Conservation (phyloP, 53 echinoderm and acorn worm species). For the Crossaster papposus region DNA sequence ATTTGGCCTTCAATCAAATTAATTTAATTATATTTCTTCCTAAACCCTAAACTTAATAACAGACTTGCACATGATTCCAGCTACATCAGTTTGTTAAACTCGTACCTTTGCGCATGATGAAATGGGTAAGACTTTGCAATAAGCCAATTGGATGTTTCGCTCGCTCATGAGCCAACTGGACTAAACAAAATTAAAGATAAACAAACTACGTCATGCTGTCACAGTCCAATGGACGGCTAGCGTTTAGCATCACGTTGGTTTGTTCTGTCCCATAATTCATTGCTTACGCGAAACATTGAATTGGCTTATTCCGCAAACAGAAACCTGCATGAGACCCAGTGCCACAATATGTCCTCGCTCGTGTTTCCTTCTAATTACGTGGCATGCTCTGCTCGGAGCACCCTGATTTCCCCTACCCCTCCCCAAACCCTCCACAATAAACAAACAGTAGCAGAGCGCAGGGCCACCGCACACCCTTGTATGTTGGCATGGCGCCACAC, state of each 20-base stretch:
- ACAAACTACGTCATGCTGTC: too few species aligned
- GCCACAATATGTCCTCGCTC: conserved; percentile 42
- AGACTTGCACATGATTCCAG: neutral
- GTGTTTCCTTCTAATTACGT: conserved; percentile 40
- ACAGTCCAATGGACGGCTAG: too few species aligned
- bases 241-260: too few species aligned
- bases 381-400: conserved; percentile 11
- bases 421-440: conserved; percentile 29
- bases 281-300: too few species aligned
- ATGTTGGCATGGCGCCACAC: conserved; percentile 50
- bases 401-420: conserved; percentile 33
- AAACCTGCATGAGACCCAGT: conserved; percentile 29
- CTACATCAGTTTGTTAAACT: neutral
- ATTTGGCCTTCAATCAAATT: neutral
- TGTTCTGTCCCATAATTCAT: too few species aligned
- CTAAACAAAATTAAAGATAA: too few species aligned
- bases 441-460: conserved; percentile 24
- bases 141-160: too few species aligned
- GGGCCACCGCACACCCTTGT: conserved; percentile 30
- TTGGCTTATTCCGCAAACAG: conserved; percentile 3
- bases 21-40: conserved; percentile 15
- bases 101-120: conserved; percentile 18
- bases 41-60: neutral
- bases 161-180: too few species aligned
- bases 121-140: neutral